Conservation (phyloP, 2,113 vertebrate genomes). For the Lepus europaeus region DNA sequence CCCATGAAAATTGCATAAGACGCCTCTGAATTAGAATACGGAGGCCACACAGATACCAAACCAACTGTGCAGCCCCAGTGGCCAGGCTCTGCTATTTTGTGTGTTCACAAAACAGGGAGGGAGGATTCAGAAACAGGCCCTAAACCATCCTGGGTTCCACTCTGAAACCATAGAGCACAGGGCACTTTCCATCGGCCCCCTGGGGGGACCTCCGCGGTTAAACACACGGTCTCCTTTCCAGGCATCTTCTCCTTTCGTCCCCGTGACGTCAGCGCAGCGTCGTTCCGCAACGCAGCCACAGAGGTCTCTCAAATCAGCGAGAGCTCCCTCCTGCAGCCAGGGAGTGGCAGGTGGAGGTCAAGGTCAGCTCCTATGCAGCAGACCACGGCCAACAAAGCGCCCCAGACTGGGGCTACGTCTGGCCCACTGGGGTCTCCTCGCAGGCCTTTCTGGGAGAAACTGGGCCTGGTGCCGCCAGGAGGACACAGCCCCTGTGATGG, state of each 20-base stretch:
- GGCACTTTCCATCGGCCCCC: background rate
- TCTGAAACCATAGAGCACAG: background rate
- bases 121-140: background rate
- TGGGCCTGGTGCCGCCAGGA: background rate
- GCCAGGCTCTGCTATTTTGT: fast-evolving
- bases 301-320: background rate
- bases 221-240: background rate
- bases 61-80: background rate
- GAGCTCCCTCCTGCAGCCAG: background rate
- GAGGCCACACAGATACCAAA: background rate
- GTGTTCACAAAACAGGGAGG: background rate
- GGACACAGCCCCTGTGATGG: background rate
- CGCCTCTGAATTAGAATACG: background rate
- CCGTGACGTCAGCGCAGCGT: too few species aligned
- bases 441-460: background rate
- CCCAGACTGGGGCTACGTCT: background rate
- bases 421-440: background rate
- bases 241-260: background rate
- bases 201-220: background rate
- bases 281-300: too few species aligned
- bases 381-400: background rate
- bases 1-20: background rate
- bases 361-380: background rate
- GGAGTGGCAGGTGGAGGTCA: background rate
- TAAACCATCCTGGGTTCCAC: too few species aligned